Conservation (phyloP, 1,140 invertebrate genomes). For the Philopotamus ludificatus region DNA sequence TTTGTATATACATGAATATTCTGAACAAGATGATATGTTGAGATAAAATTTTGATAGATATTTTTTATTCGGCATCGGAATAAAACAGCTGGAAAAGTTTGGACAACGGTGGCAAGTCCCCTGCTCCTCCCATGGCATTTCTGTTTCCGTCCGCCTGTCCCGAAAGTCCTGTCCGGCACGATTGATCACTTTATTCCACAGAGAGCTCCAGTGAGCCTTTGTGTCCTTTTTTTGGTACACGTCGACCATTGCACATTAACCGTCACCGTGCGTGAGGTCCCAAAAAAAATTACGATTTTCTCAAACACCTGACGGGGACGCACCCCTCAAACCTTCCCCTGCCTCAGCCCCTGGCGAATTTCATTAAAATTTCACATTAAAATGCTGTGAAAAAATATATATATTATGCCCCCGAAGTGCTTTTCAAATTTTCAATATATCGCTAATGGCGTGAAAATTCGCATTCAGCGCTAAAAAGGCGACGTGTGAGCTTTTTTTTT, state of each 20-base stretch:
- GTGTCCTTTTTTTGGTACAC: conserved; percentile 34
- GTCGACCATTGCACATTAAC: conserved; percentile 13
- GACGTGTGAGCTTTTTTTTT: neutral
- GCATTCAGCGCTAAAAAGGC: neutral
- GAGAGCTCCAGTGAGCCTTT: conserved; percentile 26
- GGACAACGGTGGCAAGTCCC: conserved; percentile 9
- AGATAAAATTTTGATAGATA: no score
- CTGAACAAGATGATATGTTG: no score
- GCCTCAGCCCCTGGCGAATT: no score
- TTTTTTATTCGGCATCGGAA: no score
- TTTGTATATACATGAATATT: no score
- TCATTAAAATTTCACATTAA: no score
- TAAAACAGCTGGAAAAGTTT: conserved; percentile 16
- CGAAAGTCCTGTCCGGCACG: conserved; percentile 34
- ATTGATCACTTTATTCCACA: conserved; percentile 39
- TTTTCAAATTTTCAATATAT: conserved; percentile 29
- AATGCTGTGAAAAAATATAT: no score
- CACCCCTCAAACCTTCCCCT: no score
- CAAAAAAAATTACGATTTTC: no score
- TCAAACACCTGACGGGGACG: no score
- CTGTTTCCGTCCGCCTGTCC: conserved; percentile 16
- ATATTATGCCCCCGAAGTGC: conserved; percentile 11
- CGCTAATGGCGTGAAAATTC: conserved; percentile 6
- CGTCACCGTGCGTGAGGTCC: conserved; percentile 6
- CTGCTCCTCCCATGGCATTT: neutral